These are phyloP conservation scores for Eueides isabella DNA, from an alignment of 1,140 invertebrate genomes.

Conservation along the genomic window DNA sequence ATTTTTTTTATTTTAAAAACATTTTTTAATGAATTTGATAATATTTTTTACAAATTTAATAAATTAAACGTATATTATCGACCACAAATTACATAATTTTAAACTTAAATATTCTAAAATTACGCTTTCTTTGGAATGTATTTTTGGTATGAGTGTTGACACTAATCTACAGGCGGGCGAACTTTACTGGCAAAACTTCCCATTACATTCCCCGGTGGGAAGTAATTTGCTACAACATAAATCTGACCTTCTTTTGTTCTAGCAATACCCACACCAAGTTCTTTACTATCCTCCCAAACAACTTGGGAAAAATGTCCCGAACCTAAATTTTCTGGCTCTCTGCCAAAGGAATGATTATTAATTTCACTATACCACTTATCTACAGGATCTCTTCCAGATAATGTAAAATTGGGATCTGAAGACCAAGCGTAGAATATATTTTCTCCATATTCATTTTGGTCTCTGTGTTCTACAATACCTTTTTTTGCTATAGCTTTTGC, in stretches of 20 bases:
- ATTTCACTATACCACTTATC: constrained; percentile 89
- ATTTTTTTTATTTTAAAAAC: too few species aligned
- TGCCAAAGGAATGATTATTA: constrained; percentile 83
- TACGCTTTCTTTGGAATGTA: constrained; percentile 56
- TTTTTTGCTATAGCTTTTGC: constrained; percentile 87
- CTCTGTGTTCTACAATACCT: constrained; percentile 88
- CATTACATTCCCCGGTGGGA: constrained; percentile 92
- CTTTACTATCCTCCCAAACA: constrained; percentile 90
- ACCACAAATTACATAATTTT: too few species aligned
- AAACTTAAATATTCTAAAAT: constrained; percentile 20
- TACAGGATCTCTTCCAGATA: constrained; percentile 87
- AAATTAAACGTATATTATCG: neutral
- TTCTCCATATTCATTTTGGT: constrained; percentile 90
- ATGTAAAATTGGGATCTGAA: constrained; percentile 86
- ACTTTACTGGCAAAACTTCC: constrained; percentile 91
- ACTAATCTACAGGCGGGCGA: constrained; percentile 73
- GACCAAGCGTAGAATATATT: constrained; percentile 91
- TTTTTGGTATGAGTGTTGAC: constrained; percentile 48
- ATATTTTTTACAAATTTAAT: neutral
- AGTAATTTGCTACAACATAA: constrained; percentile 93
- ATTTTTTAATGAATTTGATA: too few species aligned
- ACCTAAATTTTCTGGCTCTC: constrained; percentile 86
- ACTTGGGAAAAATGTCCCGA: constrained; percentile 90
- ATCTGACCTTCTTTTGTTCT: constrained; percentile 87
- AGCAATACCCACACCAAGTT: constrained; percentile 90